Percentiles rank a stretch among this genome's conserved stretches.
phyloP scores from a whole-genome alignment of 2,113 vertebrate species.

The Emberiza fucata region DNA sequence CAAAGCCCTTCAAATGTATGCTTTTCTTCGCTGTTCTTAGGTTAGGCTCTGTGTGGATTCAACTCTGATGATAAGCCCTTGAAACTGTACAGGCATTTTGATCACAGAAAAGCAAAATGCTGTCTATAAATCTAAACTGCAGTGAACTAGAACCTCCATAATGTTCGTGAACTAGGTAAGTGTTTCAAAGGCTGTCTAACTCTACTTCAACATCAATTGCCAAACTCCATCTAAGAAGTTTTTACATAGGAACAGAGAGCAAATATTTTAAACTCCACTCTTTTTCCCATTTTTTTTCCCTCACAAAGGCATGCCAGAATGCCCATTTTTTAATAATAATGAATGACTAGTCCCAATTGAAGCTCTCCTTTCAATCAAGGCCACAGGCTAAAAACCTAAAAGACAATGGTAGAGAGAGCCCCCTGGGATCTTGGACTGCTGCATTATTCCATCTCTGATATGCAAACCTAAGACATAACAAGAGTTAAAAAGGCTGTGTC shows the following conservation, averaged over 20 bases:
- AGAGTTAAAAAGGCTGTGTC: conserved; percentile 44
- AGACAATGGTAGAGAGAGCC: conserved; percentile 25
- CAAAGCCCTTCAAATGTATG: conserved; percentile 48
- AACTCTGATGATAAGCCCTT: conserved; percentile 15
- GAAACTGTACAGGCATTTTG: conserved; percentile 24
- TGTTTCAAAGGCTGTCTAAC: conserved; percentile 57
- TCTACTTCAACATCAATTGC: conserved; percentile 23
- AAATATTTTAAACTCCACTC: conserved; percentile 30
- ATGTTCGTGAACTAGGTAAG: neutral
- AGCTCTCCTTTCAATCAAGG: conserved; percentile 33
- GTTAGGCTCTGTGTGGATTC: conserved; percentile 30
- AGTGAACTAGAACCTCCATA: conserved; percentile 14
- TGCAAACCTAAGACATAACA: conserved; percentile 32
- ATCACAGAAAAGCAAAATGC: conserved; percentile 54
- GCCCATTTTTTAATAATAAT: conserved; percentile 9
- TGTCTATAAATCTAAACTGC: conserved; percentile 10
- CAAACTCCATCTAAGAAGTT: conserved; percentile 27
- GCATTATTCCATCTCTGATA: conserved; percentile 51
- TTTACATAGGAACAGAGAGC: neutral
- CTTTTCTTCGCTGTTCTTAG: conserved; percentile 51
- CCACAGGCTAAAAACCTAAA: conserved; percentile 44
- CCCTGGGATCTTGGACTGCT: conserved; percentile 35
- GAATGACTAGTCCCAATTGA: neutral
- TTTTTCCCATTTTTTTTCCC: neutral
- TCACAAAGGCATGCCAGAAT: conserved; percentile 28